phyloP scores from a whole-genome alignment of 2,113 vertebrate species.

The Semicossyphus pulcher region DNA sequence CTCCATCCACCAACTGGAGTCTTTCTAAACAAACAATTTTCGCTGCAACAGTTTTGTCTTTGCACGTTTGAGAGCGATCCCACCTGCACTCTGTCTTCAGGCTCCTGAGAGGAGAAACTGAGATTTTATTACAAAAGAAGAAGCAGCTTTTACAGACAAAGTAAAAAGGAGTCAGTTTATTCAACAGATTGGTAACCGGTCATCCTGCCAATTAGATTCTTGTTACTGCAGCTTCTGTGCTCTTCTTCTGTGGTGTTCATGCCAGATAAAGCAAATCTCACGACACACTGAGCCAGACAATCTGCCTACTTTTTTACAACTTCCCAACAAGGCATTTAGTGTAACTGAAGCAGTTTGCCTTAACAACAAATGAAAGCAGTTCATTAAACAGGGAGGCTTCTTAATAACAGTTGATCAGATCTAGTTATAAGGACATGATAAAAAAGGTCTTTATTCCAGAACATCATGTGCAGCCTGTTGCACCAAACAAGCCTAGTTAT shows the following conservation, averaged over 20 bases:
- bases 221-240: not conserved
- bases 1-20: not conserved
- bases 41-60: not conserved
- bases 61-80: not conserved
- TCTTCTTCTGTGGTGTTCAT: not conserved
- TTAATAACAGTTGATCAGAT: too few species aligned
- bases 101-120: not conserved
- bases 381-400: too few species aligned
- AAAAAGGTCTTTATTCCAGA: too few species aligned
- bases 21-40: not conserved
- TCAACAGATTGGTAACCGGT: not conserved
- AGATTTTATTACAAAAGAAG: not conserved
- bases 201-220: too few species aligned
- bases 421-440: too few species aligned
- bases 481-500: too few species aligned
- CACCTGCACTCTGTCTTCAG: constrained; percentile 5
- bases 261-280: not conserved
- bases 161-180: not conserved
- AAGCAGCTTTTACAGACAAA: not conserved
- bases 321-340: too few species aligned
- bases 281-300: too few species aligned
- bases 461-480: too few species aligned
- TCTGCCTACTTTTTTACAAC: too few species aligned
- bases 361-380: too few species aligned
- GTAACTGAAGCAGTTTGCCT: too few species aligned